Conservation (phyloP, 30 jellyfish, hydroid and myxozoan genomes). For the Aurelia aurita complex sp. Pacific region DNA sequence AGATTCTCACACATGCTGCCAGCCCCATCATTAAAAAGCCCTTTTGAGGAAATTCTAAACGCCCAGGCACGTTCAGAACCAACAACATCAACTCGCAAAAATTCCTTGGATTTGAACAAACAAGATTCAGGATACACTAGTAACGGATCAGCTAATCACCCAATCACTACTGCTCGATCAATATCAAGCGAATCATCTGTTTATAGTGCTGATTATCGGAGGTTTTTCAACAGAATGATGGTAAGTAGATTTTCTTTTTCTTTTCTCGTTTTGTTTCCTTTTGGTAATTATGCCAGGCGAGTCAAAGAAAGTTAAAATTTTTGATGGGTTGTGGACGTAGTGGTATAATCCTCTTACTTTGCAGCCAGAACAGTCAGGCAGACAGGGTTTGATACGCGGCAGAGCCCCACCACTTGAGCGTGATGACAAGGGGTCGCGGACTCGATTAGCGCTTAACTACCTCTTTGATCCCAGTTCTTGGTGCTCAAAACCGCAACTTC, state of each 20-base stretch:
- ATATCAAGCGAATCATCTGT: constrained; percentile 3
- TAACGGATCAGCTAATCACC: constrained; percentile 12
- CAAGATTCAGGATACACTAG: constrained; percentile 28
- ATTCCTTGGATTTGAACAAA: background rate
- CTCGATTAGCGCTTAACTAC: no score
- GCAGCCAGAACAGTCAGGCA: no score
- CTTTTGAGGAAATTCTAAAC: constrained; percentile 29
- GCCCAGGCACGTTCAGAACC: background rate
- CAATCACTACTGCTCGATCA: constrained; percentile 10
- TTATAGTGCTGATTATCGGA: constrained; percentile 16
- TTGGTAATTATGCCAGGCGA: background rate
- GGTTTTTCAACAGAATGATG: constrained; percentile 34
- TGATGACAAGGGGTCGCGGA: no score
- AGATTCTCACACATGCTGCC: constrained; percentile 26
- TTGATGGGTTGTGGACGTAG: no score
- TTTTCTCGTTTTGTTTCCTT: background rate
- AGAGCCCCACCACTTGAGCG: no score
- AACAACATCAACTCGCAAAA: background rate
- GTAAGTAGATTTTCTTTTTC: background rate
- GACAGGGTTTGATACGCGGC: no score
- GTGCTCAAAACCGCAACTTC: no score
- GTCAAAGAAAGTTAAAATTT: no score
- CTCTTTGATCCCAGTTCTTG: no score
- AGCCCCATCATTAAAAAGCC: constrained; percentile 35
- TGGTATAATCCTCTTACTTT: no score